Evolutionary conservation across 2,888 invertebrate genomes (phyloP).

Genomic region (Drosophila paramelanica): DNA sequence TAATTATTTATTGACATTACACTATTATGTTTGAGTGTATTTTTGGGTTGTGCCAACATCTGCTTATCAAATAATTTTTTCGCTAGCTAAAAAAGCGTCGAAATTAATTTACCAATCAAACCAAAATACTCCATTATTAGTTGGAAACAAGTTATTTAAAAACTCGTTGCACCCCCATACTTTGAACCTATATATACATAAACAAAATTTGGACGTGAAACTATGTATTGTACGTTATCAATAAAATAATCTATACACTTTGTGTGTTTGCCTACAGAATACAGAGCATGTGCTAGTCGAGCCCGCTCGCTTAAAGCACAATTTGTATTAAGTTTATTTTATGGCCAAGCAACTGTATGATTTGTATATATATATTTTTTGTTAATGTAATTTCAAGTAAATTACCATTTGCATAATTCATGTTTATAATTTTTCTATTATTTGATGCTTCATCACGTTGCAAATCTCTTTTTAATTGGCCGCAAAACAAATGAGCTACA

Average conservation of each 20-base stretch:
- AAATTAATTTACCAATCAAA: neutral
- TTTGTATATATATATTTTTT: constrained; percentile 2
- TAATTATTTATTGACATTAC: neutral
- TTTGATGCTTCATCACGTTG: neutral
- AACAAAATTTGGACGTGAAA: too few relatives aligned
- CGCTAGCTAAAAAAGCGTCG: neutral
- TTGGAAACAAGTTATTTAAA: neutral
- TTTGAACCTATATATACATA: too few relatives aligned
- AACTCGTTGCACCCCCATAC: neutral
- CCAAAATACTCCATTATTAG: neutral
- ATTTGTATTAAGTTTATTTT: neutral
- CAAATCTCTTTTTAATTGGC: constrained; percentile 9
- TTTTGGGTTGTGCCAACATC: too few relatives aligned
- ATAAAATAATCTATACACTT: neutral
- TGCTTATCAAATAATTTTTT: too few relatives aligned
- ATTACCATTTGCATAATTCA: constrained; percentile 18
- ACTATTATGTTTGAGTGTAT: too few relatives aligned
- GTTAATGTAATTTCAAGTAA: neutral
- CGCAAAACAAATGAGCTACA: neutral
- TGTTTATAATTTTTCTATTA: neutral
- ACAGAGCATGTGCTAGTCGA: neutral
- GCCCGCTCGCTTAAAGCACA: neutral
- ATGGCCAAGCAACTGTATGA: neutral
- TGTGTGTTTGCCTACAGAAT: neutral
- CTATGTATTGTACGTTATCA: neutral